Base-by-base conservation (phyloP, 2,797 vertebrate species). In the Lacerta agilis region DNA sequence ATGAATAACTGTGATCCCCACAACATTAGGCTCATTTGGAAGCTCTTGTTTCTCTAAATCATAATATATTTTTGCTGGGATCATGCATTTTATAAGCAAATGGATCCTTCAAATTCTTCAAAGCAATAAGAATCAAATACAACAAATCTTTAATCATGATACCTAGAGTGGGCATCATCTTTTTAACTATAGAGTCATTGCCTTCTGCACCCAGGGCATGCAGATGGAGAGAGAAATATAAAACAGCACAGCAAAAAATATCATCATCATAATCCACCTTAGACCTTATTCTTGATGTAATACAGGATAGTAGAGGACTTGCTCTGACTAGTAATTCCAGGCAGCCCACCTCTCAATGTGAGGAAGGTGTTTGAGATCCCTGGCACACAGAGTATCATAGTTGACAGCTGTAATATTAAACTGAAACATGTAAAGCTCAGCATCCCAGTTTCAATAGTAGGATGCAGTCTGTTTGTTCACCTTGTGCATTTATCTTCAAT, bases 341-440 rank as follows among this genome's bases (percentile, higher is more conserved):
- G 23, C 64, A 20, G 64, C 64, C 64, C 25, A 20, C 64, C 8
- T 67, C 23, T 67, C 25, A 67, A 23, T 67, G 64, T 67, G 25
- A 67, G 18, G 23, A 67, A 67, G 64, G 64, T 11, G 25, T 23
- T 27, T 67, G 64, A 27, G 18, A 27, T 67, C 64, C 64, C 25
- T 67, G 18, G 8, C 64, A 27, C 64, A 67, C 64, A 67, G 20
- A 84, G 58, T 41, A 49, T 36, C n/a, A 58, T 45, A 72, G 66
- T 23, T 83, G n/a, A 67, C 69, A 89, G 86, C 13, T 73, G 15
- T 82, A 27, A 82, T 49, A 66, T 69, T 49, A 83, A 84, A 72
- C 3, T 55, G 7, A 25, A 77, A 78, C 15, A 83, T 79, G 4
- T 8, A 79, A 77, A 73, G 17, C 27, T 87, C 11, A 25, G 41